Base-by-base conservation (phyloP, 2,797 vertebrate genomes). In the Vireo griseus region DNA sequence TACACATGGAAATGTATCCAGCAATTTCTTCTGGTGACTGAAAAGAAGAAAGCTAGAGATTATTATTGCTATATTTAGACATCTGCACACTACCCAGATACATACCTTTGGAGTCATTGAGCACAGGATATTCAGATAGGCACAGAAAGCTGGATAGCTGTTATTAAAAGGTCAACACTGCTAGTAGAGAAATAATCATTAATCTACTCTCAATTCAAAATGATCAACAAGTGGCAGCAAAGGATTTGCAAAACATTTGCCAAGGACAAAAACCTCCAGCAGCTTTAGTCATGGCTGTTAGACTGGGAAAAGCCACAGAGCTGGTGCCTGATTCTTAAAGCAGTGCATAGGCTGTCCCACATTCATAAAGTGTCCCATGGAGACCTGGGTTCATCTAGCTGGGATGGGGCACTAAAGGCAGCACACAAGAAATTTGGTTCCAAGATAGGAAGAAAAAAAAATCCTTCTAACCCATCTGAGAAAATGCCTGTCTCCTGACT, bases 41-140 rank as follows among this genome's bases (percentile, higher is more conserved):
- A 85, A 82, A 93, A 74, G 80, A 92, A 90, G 37, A 87, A 95
- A 85, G 22, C 52, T 76, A 75, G 47, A 50, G 26, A 79, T 76
- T 52, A 62, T 77, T 75, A 82, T 2, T 67, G 51, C 80, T 90
- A 55, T 63, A 88, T 90, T 94, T 87, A 88, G 86, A 73, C 29
- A 89, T 59, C 52, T 80, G 42, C 26, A 74, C 15, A 54, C 47
- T 71, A 62, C 52, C 22, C 79, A 57, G 52, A 58, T 67, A 75
- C 5, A 45, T 39, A 74, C 40, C 28, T 86, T 72, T 75, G 67
- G 84, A 93, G 61, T 77, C 78, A 87, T 6, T 35, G 69, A 83
- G 65, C 61, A 87, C 59, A 79, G 75, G 59, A 65, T 85, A 88
- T 31, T 88, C 63, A 83, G 59, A 67, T 6, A 67, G 72, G 81